phyloP scores from a whole-genome alignment of 2,113 vertebrate species.

The Otus sunia region DNA sequence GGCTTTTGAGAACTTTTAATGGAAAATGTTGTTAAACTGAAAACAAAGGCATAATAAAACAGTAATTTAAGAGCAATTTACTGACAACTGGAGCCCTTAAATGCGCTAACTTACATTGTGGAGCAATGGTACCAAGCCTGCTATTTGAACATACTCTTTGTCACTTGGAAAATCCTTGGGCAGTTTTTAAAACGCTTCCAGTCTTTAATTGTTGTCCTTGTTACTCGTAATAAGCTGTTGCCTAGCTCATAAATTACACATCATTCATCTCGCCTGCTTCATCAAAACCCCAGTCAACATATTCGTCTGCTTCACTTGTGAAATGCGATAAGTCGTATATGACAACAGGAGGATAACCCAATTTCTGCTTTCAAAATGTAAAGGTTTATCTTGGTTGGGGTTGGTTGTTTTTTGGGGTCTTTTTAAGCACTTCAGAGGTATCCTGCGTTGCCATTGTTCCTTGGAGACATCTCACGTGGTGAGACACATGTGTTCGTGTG shows the following conservation, averaged over 20 bases:
- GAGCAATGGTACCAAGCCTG: background rate
- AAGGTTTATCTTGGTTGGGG: background rate
- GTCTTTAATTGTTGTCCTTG: slow-evolving; percentile 46
- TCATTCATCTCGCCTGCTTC: background rate
- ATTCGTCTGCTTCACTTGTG: background rate
- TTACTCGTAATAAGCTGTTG: slow-evolving; percentile 21
- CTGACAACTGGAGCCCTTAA: slow-evolving; percentile 53
- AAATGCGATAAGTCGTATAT: background rate
- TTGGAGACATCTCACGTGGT: background rate
- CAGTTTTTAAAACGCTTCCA: background rate
- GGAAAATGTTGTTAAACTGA: slow-evolving; percentile 60
- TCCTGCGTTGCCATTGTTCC: accelerated
- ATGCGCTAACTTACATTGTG: slow-evolving; percentile 6
- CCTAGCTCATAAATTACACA: slow-evolving; percentile 10
- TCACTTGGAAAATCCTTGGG: slow-evolving; percentile 29
- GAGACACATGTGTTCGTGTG: accelerated
- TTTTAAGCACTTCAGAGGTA: background rate
- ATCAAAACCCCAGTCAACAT: background rate
- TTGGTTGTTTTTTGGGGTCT: background rate
- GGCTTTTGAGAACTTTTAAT: slow-evolving; percentile 62
- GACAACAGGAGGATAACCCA: background rate
- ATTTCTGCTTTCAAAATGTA: background rate
- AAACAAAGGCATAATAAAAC: slow-evolving; percentile 66
- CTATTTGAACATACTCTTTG: slow-evolving; percentile 14
- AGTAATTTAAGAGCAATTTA: slow-evolving; percentile 61